Conservation (phyloP, 2,797 vertebrate genomes). For the Enteromius trimaculatus region DNA sequence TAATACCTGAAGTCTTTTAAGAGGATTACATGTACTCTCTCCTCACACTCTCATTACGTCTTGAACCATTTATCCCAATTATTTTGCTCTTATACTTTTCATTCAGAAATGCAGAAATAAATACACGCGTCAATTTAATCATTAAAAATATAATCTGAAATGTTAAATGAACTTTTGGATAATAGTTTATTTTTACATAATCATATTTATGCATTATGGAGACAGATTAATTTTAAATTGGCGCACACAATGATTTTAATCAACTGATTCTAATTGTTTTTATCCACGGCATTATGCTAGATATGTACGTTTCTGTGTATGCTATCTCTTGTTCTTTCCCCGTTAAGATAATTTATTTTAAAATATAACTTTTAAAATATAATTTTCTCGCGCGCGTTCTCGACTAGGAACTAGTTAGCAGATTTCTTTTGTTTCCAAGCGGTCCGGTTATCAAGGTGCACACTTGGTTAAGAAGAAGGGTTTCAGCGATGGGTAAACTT, state of each 20-base stretch:
- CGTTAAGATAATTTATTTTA: neutral
- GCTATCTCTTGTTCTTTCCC: neutral
- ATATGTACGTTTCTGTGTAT: neutral
- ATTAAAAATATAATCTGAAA: neutral
- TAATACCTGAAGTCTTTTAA: slow-evolving; percentile 89
- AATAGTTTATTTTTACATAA: neutral
- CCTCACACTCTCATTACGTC: slow-evolving; percentile 74
- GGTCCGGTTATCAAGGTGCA: neutral
- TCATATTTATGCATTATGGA: neutral
- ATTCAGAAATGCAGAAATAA: neutral
- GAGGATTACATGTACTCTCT: slow-evolving; percentile 85
- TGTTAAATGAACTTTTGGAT: neutral
- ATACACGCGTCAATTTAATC: too few species aligned
- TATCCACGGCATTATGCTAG: neutral
- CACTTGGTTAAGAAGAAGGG: neutral
- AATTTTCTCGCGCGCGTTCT: neutral
- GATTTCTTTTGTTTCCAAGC: slow-evolving; percentile 3
- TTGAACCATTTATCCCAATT: slow-evolving; percentile 61
- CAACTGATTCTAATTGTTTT: neutral
- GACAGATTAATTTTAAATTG: neutral
- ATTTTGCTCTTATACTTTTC: slow-evolving; percentile 49
- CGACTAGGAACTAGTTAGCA: neutral
- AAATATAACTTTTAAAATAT: neutral
- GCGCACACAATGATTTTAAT: neutral
- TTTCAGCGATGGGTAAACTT: slow-evolving; percentile 29